These are phyloP conservation scores for Pangasianodon gigas DNA, from an alignment of 2,113 vertebrate genomes.

Conservation along the genomic window DNA sequence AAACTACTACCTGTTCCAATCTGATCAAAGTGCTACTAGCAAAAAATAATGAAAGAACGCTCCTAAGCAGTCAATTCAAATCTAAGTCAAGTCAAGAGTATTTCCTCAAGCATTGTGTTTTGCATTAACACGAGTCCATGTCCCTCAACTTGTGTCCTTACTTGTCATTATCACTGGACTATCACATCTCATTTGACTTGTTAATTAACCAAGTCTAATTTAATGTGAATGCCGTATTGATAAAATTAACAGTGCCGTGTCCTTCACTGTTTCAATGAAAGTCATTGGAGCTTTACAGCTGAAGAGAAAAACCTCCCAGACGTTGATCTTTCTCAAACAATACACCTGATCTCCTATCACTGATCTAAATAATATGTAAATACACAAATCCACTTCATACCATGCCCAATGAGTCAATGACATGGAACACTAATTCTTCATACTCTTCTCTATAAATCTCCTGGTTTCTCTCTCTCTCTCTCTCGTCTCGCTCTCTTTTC, in stretches of 20 bases:
- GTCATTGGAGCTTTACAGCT: background rate
- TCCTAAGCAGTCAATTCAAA: background rate
- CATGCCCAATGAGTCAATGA: background rate
- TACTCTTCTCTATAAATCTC: background rate
- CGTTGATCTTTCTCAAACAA: background rate
- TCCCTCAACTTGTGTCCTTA: background rate
- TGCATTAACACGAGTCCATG: background rate
- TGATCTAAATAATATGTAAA: background rate
- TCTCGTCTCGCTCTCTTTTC: conserved; percentile 5
- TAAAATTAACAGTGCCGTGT: background rate
- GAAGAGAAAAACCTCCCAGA: background rate
- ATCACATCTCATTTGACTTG: background rate
- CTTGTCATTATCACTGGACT: background rate
- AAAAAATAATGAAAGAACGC: background rate
- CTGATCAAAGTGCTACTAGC: background rate
- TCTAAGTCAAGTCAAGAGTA: background rate
- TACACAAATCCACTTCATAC: background rate
- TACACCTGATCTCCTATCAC: background rate
- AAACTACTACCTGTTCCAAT: background rate
- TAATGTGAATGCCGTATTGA: background rate
- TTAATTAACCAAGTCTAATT: background rate
- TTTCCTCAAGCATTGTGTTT: background rate
- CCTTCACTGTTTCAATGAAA: background rate
- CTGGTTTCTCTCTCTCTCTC: background rate
- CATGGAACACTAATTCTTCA: background rate